These are phyloP conservation scores for Sapajus apella DNA, from an alignment of 2,113 vertebrate genomes.

Conservation along the genomic window DNA sequence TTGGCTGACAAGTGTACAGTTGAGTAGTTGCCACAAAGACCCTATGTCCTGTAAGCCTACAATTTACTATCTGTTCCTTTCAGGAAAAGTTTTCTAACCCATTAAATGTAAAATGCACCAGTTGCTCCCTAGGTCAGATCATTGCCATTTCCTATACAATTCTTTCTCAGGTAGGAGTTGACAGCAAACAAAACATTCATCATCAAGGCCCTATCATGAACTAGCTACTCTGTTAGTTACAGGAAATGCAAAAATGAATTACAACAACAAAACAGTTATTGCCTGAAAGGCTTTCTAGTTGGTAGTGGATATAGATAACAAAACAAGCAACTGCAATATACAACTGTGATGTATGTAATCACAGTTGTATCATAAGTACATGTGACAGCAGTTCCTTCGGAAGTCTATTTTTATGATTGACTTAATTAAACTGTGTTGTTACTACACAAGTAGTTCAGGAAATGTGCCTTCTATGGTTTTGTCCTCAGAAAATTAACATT, in stretches of 20 bases:
- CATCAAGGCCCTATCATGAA: not conserved
- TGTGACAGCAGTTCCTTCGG: not conserved
- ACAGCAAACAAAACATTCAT: not conserved
- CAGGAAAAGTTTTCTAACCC: not conserved
- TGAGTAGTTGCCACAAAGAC: not conserved
- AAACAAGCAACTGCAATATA: not conserved
- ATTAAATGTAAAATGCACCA: not conserved
- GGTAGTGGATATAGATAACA: not conserved
- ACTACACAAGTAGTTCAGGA: not conserved
- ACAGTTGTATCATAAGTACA: fast-evolving
- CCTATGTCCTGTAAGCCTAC: not conserved
- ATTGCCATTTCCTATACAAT: not conserved
- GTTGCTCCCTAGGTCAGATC: not conserved
- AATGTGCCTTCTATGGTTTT: not conserved
- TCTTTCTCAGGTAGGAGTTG: not conserved
- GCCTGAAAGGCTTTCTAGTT: not conserved
- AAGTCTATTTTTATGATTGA: not conserved
- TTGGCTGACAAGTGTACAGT: not conserved
- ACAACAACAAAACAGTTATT: not conserved
- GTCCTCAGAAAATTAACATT: not conserved
- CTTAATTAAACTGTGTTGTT: not conserved
- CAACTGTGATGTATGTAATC: not conserved
- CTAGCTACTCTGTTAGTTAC: not conserved
- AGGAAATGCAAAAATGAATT: not conserved
- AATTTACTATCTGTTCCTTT: not conserved